phyloP scores from a whole-genome alignment of 2,888 invertebrate species.

The Melanostoma scalare region DNA sequence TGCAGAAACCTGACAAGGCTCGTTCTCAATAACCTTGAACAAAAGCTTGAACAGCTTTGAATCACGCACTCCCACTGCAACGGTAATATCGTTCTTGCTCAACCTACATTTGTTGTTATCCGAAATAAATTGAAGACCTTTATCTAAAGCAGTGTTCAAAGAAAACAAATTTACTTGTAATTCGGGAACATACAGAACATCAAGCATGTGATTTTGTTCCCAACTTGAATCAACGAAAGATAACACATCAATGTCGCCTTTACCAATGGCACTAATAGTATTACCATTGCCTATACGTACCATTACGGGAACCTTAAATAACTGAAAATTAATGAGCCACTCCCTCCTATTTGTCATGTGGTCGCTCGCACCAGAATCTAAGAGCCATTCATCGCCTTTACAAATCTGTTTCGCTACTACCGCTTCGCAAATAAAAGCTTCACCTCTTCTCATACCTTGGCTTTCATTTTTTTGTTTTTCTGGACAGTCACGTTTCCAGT shows the following conservation, averaged over 20 bases:
- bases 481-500: slow-evolving; percentile 63
- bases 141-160: slow-evolving; percentile 14
- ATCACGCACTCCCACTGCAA: slow-evolving; percentile 28
- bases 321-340: slow-evolving; percentile 23
- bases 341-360: slow-evolving; percentile 48
- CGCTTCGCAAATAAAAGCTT: slow-evolving; percentile 21
- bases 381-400: slow-evolving; percentile 48
- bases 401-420: slow-evolving; percentile 15
- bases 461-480: slow-evolving; percentile 12
- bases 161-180: slow-evolving; percentile 17
- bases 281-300: slow-evolving; percentile 43
- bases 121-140: slow-evolving; percentile 13
- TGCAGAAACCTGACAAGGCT: background rate
- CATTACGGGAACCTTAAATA: slow-evolving; percentile 4
- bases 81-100: slow-evolving; percentile 15
- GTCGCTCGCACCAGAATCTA: slow-evolving; percentile 64
- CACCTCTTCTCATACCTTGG: background rate
- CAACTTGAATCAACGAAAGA: slow-evolving; percentile 34
- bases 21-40: slow-evolving; percentile 4
- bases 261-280: slow-evolving; percentile 28
- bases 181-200: slow-evolving; percentile 30
- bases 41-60: slow-evolving; percentile 18
- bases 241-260: slow-evolving; percentile 38
- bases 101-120: slow-evolving; percentile 32
- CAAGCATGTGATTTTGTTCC: slow-evolving; percentile 6